These are phyloP conservation scores for Pogonocichla stellata DNA, from an alignment of 2,113 vertebrate species.

Conservation along the genomic window DNA sequence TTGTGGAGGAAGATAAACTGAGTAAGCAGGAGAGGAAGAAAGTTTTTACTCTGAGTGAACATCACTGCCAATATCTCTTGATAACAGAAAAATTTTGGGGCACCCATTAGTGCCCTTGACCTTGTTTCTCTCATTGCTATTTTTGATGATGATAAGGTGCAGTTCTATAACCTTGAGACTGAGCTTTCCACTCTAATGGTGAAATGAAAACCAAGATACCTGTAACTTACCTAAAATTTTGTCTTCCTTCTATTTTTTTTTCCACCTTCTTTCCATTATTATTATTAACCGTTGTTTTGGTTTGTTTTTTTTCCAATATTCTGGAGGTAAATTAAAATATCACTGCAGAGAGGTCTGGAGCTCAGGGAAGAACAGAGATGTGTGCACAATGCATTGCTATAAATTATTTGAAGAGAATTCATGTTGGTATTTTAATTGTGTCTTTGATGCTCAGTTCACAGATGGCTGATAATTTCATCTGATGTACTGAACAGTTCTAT, in stretches of 20 bases:
- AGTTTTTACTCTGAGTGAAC: neutral
- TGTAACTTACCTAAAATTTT: neutral
- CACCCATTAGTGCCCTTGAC: neutral
- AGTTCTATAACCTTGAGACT: neutral
- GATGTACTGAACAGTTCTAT: constrained; percentile 13
- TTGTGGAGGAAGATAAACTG: neutral
- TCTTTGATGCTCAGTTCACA: constrained; percentile 49
- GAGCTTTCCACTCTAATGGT: neutral
- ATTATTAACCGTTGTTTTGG: neutral
- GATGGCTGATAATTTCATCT: constrained; percentile 49
- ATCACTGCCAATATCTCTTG: neutral
- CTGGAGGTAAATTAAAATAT: constrained; percentile 16
- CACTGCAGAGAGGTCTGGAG: neutral
- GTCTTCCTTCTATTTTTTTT: neutral
- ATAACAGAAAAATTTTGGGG: neutral
- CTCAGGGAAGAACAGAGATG: neutral
- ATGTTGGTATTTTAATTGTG: constrained; percentile 38
- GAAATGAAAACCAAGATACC: neutral
- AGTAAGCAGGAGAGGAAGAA: neutral
- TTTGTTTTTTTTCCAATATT: neutral
- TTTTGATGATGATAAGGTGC: neutral
- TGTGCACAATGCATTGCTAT: neutral
- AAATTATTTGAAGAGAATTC: constrained; percentile 30
- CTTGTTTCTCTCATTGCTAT: neutral
- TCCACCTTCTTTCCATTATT: neutral